Conservation (phyloP, 2,113 vertebrate species). For the Meriones unguiculatus region DNA sequence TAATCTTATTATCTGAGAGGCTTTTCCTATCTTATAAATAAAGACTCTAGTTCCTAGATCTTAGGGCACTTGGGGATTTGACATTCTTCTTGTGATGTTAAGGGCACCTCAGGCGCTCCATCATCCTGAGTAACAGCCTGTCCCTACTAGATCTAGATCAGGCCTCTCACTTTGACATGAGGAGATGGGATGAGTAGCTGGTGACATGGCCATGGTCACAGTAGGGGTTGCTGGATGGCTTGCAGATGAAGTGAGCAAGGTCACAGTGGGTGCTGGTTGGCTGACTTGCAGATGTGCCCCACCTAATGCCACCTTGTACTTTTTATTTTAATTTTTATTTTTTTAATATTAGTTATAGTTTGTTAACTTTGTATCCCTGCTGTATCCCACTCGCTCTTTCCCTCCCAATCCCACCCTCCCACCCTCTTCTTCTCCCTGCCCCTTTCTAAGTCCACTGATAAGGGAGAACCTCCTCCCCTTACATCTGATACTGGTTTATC, state of each 20-base stretch:
- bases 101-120: no score
- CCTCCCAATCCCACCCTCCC: no score
- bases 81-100: background rate
- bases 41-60: background rate
- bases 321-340: background rate
- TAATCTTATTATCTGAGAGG: background rate
- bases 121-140: accelerated
- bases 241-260: background rate
- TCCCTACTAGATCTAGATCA: background rate
- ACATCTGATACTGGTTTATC: no score
- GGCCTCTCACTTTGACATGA: background rate
- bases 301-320: background rate
- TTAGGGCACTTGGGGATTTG: background rate
- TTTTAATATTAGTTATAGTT: no score
- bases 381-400: no score
- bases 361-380: no score
- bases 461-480: no score
- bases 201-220: background rate
- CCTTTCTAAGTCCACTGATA: no score
- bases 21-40: background rate
- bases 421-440: no score
- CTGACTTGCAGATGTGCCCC: background rate
- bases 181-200: background rate
- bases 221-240: background rate
- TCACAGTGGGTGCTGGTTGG: no score